Evolutionary conservation across 2,113 vertebrate species (phyloP).

Genomic region (Tenebrosternarchus preto): DNA sequence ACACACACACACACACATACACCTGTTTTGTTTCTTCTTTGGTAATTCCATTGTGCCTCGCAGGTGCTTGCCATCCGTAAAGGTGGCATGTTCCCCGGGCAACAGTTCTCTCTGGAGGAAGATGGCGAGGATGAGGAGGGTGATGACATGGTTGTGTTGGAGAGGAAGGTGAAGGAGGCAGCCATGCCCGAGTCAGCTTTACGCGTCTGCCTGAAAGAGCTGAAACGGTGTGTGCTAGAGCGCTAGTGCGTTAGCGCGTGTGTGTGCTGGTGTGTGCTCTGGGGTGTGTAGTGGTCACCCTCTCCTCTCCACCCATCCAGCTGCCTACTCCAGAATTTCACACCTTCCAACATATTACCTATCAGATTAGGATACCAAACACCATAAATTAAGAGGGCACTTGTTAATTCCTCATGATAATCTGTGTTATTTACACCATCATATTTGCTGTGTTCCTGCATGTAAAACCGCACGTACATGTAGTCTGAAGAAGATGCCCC

Average conservation of each 20-base stretch:
- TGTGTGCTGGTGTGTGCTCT: no score
- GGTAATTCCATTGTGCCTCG: not conserved
- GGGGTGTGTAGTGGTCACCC: no score
- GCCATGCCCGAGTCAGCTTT: constrained; percentile 91
- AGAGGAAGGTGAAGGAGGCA: constrained; percentile 85
- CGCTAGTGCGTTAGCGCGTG: no score
- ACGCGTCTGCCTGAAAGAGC: constrained; percentile 90
- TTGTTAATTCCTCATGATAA: no score
- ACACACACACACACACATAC: no score
- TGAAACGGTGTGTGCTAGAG: constrained; percentile 87
- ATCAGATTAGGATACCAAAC: no score
- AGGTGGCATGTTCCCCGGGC: constrained; percentile 76
- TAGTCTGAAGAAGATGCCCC: constrained; percentile 98
- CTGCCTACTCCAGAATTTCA: no score
- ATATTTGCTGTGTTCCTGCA: not conserved
- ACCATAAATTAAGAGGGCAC: no score
- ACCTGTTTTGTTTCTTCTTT: not conserved
- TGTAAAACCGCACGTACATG: not conserved
- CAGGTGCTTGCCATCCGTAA: constrained; percentile 83
- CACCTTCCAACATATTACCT: not conserved
- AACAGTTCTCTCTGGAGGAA: constrained; percentile 71
- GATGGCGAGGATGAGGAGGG: constrained; percentile 91
- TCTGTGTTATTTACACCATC: no score
- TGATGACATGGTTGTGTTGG: constrained; percentile 83
- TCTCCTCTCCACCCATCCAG: no score